Conservation (phyloP, 2,888 invertebrate species). For the Perizoma flavofasciatum region DNA sequence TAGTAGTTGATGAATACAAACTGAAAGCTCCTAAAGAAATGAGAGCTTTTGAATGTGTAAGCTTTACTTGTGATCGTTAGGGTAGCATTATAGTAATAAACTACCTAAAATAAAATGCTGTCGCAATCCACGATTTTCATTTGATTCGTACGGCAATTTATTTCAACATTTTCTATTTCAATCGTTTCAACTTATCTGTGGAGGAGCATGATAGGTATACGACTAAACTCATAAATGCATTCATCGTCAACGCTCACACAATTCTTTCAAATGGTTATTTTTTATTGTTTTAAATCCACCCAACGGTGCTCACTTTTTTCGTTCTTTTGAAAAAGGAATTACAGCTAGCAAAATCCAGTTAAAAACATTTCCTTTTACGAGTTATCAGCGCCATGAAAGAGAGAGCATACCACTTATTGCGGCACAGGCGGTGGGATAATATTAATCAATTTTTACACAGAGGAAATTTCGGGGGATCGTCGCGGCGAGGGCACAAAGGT, state of each 20-base stretch:
- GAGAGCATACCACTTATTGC: slow-evolving; percentile 63
- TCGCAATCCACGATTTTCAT: slow-evolving; percentile 3
- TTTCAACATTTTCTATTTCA: background rate
- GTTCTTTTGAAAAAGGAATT: slow-evolving; percentile 53
- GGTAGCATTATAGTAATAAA: background rate
- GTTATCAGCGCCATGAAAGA: slow-evolving; percentile 56
- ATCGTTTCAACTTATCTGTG: slow-evolving; percentile 1
- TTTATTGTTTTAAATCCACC: slow-evolving; percentile 61
- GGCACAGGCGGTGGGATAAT: slow-evolving; percentile 64
- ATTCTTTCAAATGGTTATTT: slow-evolving; percentile 58
- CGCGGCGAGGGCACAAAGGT: slow-evolving; percentile 65
- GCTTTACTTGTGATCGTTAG: slow-evolving; percentile 14
- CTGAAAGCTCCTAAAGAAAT: slow-evolving; percentile 8
- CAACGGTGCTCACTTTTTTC: slow-evolving; percentile 53
- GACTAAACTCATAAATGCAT: slow-evolving; percentile 53
- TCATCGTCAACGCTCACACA: slow-evolving; percentile 53
- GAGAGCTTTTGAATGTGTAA: slow-evolving; percentile 15
- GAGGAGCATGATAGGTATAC: slow-evolving; percentile 38
- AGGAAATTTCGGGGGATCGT: slow-evolving; percentile 66
- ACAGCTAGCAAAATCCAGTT: slow-evolving; percentile 54
- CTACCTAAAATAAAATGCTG: slow-evolving; percentile 2
- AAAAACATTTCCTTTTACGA: slow-evolving; percentile 62
- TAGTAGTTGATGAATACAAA: slow-evolving; percentile 16
- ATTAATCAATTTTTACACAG: slow-evolving; percentile 78
- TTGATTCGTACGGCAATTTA: background rate